A percentile compares a stretch with the other conserved stretches of the same genome.
Evolutionary conservation across 2,888 invertebrate genomes (phyloP).

Genomic region (Portevinia maculata): DNA sequence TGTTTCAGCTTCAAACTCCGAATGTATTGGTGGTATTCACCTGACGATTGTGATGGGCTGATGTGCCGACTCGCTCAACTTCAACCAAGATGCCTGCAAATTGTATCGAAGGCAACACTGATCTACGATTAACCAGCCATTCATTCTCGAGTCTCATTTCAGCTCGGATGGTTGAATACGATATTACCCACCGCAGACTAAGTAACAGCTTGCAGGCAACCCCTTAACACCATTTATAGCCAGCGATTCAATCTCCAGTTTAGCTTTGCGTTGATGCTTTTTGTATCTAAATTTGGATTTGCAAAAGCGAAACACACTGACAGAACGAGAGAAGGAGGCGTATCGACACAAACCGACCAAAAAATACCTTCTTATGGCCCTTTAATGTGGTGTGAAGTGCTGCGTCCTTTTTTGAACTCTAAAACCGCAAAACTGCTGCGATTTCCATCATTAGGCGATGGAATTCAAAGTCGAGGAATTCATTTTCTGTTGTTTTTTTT

Average conservation of each 20-base stretch:
- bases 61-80: conserved; percentile 34
- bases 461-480: conserved; percentile 56
- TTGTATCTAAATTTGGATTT: conserved; percentile 65
- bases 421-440: conserved; percentile 65
- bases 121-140: conserved; percentile 71
- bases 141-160: conserved; percentile 45
- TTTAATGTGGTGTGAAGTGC: conserved; percentile 73
- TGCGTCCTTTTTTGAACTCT: conserved; percentile 59
- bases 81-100: conserved; percentile 61
- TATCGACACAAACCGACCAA: conserved; percentile 55
- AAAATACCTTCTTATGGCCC: conserved; percentile 49
- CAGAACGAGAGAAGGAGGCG: conserved; percentile 46
- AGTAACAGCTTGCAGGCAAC: conserved; percentile 58
- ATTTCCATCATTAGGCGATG: conserved; percentile 71
- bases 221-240: conserved; percentile 63
- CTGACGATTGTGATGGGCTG: conserved; percentile 46
- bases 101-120: conserved; percentile 61
- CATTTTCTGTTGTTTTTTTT: not conserved
- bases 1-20: conserved; percentile 26
- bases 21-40: conserved; percentile 18
- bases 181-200: conserved; percentile 72
- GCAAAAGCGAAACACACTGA: conserved; percentile 20
- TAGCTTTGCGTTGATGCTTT: conserved; percentile 18
- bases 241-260: conserved; percentile 53
- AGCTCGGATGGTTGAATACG: conserved; percentile 44